Base-by-base conservation (phyloP, 2,797 vertebrate species). In the Carcharodon carcharias region DNA sequence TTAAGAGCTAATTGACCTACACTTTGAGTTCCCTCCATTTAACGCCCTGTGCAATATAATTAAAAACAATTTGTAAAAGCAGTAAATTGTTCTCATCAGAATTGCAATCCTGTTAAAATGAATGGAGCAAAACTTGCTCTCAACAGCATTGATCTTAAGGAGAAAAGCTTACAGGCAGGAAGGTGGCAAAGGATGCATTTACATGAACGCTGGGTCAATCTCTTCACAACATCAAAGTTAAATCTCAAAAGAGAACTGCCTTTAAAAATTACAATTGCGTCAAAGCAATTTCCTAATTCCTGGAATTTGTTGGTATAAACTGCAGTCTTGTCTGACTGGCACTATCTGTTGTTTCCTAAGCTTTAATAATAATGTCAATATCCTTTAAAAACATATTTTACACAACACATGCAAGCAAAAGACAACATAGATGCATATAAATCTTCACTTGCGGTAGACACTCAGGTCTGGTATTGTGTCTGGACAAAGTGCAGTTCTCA, bases 221-320 rank as follows among this genome's bases (percentile, higher is more conserved):
- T 45, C 91, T 67, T 67, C 26, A 93, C 18, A 93, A 40, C 91
- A 67, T 93, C 91, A 35, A n/a, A 63, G 21, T 93, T 93, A 93
- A 93, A 45, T 28, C 61, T 93, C 91, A 67, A 93, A 26, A 67
- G 89, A 63, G 89, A 92, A 92, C 89, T 92, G 82, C 45, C 45
- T 85, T 85, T 2, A 85, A 85, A 85, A 85, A 21, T 85, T 92
- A 92, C 87, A 92, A 92, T 92, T 93, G n/a, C 61, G 40, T 91
- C n/a, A 93, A 93, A 93, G 63, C 91, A 93, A 93, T 23, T 45
- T 93, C 91, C 91, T 67, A 93, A 93, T 93, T 65, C 61, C 63
- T 93, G 91, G 21, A 67, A 93, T 93, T 9, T 93, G 18, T 93
- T 67, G 91, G 35, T 28, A 93, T 45, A 26, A 11, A 9, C 63